Evolutionary conservation across 2,888 invertebrate genomes (phyloP), one percentile per base, ranked within the genome.

Genomic region (Pegoplata infirma): DNA sequence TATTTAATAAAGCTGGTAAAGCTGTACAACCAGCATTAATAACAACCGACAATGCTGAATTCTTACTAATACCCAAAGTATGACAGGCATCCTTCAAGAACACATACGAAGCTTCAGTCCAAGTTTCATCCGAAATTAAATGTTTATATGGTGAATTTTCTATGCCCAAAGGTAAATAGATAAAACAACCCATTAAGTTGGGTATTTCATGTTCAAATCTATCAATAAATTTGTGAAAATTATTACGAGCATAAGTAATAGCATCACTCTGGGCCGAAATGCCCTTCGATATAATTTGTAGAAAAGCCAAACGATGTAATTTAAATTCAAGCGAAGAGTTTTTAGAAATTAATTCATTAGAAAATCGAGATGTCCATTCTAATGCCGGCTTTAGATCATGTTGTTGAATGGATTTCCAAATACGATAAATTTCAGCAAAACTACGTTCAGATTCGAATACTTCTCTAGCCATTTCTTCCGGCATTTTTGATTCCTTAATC

Each of bases 71-170:
- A 0, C 97, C 97, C 81, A 98, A 91, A 71, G 98, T 91, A 72
- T 95, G 92, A 90, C 98, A 98, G 14, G 98, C 97, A 90, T 98
- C 98, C 84, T 94, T 93, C 25, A 96, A 93, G 89, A 98, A 99
- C 81, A 96, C 92, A 87, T 98, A 98, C 82, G 95, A 94, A 16
- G 96, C 94, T 69, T 91, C 91, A 0, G 91, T 90, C 96, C 96
- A 97, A 85, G 95, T 92, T 73, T 94, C 93, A 10, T 93, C 92
- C 83, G 94, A 94, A 28, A 95, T 90, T 67, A 96, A 91, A 85
- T 93, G 92, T 83, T 93, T 92, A 86, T 97, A 97, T 0, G 96
- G 96, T 10, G 96, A 96, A 63, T 92, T 92, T 79, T 92, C 91
- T 76, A 96, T 92, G n/a, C 95, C 96, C 84, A 93, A 93, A 6